phyloP scores from a whole-genome alignment of 2,113 vertebrate species.

The Micronycteris hirsuta region DNA sequence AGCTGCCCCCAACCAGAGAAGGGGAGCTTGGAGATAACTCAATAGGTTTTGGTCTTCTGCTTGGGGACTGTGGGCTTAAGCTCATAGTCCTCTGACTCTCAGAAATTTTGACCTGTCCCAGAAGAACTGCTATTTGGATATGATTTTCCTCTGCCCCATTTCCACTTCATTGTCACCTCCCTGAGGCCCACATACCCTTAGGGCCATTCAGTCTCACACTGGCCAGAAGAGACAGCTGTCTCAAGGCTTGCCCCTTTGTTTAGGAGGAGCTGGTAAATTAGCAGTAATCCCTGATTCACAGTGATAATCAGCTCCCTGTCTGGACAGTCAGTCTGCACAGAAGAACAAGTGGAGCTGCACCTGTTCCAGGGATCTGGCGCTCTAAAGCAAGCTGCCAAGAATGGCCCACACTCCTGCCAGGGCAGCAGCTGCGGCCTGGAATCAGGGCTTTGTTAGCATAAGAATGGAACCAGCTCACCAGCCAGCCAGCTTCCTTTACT shows the following conservation, averaged over 20 bases:
- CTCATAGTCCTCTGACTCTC: not conserved
- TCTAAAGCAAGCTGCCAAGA: slow-evolving; percentile 61
- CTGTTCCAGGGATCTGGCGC: slow-evolving; percentile 66
- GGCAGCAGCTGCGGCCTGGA: slow-evolving; percentile 67
- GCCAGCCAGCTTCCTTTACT: slow-evolving; percentile 14
- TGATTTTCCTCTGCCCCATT: slow-evolving; percentile 27
- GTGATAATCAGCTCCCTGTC: slow-evolving; percentile 67
- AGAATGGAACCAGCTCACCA: slow-evolving; percentile 58
- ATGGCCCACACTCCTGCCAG: slow-evolving; percentile 36
- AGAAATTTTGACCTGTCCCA: not conserved
- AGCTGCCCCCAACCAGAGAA: not conserved
- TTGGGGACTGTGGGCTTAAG: not conserved
- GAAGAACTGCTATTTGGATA: slow-evolving; percentile 23
- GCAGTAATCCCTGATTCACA: slow-evolving; percentile 63
- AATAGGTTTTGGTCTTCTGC: not conserved
- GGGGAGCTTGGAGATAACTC: not conserved
- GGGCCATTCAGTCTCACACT: not conserved
- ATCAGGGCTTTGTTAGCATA: slow-evolving; percentile 69
- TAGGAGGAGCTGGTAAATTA: slow-evolving; percentile 64
- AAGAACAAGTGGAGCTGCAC: slow-evolving; percentile 69
- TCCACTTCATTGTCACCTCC: slow-evolving; percentile 73
- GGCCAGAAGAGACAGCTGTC: slow-evolving; percentile 62
- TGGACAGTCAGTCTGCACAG: slow-evolving; percentile 46
- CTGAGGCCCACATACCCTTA: slow-evolving; percentile 52
- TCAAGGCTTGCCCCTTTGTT: slow-evolving; percentile 61